These are phyloP conservation scores for Rhopalosiphum padi DNA, from an alignment of 1,140 invertebrate genomes.

Conservation along the genomic window DNA sequence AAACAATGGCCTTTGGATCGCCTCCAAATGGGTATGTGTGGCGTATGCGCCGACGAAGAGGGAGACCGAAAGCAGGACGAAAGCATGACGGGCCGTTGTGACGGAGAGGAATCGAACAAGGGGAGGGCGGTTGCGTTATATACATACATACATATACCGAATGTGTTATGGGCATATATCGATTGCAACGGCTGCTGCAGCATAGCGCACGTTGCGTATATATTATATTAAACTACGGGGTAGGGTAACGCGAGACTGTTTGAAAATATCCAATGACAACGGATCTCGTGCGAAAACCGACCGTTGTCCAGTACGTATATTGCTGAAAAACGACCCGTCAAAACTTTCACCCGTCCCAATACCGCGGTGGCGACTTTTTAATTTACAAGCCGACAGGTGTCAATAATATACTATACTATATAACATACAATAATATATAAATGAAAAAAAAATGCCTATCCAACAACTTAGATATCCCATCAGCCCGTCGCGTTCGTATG, in stretches of 20 bases:
- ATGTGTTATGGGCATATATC: neutral
- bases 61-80: neutral
- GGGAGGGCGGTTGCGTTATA: neutral
- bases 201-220: neutral
- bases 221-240: neutral
- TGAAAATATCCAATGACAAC: conserved; percentile 49
- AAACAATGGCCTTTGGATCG: conserved; percentile 50
- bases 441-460: neutral
- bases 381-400: conserved; percentile 53
- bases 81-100: neutral
- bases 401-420: neutral
- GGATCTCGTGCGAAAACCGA: neutral
- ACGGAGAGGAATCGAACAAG: neutral
- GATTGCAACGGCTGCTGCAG: neutral
- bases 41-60: no score
- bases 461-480: neutral
- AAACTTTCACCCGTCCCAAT: neutral
- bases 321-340: conserved; percentile 28
- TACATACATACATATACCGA: neutral
- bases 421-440: neutral
- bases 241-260: conserved; percentile 26
- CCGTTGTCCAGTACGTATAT: neutral
- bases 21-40: conserved; percentile 15
- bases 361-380: conserved; percentile 19
- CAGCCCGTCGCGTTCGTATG: neutral